Evolutionary conservation across 2,797 vertebrate genomes (phyloP).

Genomic region (Macropus fuliginosus): DNA sequence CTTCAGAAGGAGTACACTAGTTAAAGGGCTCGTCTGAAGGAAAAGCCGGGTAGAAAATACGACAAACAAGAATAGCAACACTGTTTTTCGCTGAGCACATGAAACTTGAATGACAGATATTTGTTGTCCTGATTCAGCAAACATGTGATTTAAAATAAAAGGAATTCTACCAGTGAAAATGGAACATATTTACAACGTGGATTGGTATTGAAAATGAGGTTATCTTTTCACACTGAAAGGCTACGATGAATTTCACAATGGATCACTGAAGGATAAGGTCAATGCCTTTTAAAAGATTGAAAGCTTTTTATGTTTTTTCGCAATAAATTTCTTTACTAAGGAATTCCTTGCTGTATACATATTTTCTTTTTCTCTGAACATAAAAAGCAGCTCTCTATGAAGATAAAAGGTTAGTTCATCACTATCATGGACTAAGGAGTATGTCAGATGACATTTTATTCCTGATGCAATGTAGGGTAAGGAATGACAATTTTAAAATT

Average conservation of each 20-base stretch:
- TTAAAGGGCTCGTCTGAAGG: constrained; percentile 73
- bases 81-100: background rate
- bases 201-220: constrained; percentile 64
- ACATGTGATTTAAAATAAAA: constrained; percentile 43
- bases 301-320: constrained; percentile 52
- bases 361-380: constrained; percentile 73
- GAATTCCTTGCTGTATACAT: constrained; percentile 70
- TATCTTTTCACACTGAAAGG: constrained; percentile 64
- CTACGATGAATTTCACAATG: constrained; percentile 82
- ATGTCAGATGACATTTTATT: constrained; percentile 89
- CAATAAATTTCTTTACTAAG: constrained; percentile 75
- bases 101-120: constrained; percentile 61
- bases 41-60: constrained; percentile 75
- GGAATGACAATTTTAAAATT: constrained; percentile 69
- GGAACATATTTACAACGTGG: constrained; percentile 75
- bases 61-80: constrained; percentile 69
- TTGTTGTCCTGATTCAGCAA: constrained; percentile 60
- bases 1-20: constrained; percentile 72
- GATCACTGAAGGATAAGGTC: constrained; percentile 78
- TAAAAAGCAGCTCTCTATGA: constrained; percentile 83
- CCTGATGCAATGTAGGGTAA: constrained; percentile 91
- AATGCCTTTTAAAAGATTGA: constrained; percentile 66
- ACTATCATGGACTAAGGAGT: constrained; percentile 87
- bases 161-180: constrained; percentile 64
- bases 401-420: constrained; percentile 83